phyloP scores from a whole-genome alignment of 2,888 invertebrate genomes.

The Platycheirus albimanus region DNA sequence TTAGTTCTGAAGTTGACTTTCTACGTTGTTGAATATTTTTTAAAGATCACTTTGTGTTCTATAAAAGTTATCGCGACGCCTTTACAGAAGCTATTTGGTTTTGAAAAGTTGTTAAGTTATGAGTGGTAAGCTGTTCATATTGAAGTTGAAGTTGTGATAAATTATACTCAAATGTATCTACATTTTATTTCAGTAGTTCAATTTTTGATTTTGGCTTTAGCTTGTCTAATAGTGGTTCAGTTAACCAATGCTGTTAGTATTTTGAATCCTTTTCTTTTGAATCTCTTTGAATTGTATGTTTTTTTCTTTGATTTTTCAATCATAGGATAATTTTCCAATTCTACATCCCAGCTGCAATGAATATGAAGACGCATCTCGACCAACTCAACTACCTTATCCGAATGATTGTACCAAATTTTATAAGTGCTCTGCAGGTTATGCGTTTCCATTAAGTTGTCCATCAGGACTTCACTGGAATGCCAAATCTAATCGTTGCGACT shows the following conservation, averaged over 20 bases:
- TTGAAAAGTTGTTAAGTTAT: conserved; percentile 16
- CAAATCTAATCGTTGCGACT: conserved; percentile 78
- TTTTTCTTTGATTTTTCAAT: neutral
- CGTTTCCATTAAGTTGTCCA: conserved; percentile 76
- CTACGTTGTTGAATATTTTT: neutral
- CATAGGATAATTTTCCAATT: conserved; percentile 30
- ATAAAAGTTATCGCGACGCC: conserved; percentile 8
- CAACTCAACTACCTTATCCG: conserved; percentile 76
- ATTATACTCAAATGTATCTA: too few relatives aligned
- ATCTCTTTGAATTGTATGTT: neutral
- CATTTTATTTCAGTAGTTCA: conserved; percentile 4
- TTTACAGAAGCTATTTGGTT: conserved; percentile 8
- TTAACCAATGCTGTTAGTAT: conserved; percentile 25
- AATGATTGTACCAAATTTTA: conserved; percentile 79
- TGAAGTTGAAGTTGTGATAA: too few relatives aligned
- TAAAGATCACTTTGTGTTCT: neutral
- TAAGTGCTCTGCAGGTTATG: conserved; percentile 77
- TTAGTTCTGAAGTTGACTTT: neutral
- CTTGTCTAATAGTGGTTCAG: conserved; percentile 12
- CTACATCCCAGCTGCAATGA: conserved; percentile 35
- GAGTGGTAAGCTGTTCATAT: conserved; percentile 28
- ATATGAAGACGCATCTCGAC: conserved; percentile 77
- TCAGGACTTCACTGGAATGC: conserved; percentile 77
- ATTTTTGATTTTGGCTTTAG: neutral
- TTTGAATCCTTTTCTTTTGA: too few relatives aligned